Percentiles rank a stretch among this genome's conserved stretches.
Conservation (phyloP, 1,140 invertebrate species). For the Micrasema minimum region DNA sequence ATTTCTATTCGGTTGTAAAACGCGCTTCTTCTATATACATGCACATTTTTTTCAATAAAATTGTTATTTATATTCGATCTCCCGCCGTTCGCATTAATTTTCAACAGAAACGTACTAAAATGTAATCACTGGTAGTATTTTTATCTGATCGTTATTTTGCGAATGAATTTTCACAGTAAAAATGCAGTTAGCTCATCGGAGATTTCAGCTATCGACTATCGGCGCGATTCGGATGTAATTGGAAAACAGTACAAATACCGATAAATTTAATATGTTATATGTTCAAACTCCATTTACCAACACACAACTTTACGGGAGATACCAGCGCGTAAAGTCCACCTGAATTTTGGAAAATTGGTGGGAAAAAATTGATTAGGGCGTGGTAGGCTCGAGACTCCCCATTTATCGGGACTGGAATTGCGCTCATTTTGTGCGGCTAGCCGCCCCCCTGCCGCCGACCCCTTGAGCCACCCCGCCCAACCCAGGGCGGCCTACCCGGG, state of each 20-base stretch:
- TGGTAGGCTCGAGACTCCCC: conserved; percentile 9
- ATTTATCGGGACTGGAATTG: neutral
- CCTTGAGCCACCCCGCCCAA: neutral
- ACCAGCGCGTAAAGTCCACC: conserved; percentile 6
- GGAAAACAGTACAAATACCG: neutral
- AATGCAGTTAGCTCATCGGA: too few relatives aligned
- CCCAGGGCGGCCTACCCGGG: conserved; percentile 5
- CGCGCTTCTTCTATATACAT: too few relatives aligned
- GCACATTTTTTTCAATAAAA: too few relatives aligned
- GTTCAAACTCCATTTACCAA: conserved; percentile 32
- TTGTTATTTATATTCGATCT: too few relatives aligned
- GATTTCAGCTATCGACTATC: neutral
- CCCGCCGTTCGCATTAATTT: too few relatives aligned
- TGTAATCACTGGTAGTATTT: too few relatives aligned
- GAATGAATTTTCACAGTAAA: too few relatives aligned
- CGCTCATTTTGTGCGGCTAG: conserved; percentile 39
- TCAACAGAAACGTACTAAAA: too few relatives aligned
- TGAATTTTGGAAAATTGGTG: conserved; percentile 25
- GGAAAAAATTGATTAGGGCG: conserved; percentile 44
- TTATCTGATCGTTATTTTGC: too few relatives aligned
- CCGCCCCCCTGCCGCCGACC: conserved; percentile 1
- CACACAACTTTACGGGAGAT: conserved; percentile 18
- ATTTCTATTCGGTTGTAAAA: too few relatives aligned
- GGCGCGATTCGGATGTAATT: neutral
- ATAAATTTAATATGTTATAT: conserved; percentile 9